Base-by-base conservation (phyloP, 2,888 invertebrate species). In the Lomographa bimaculata region DNA sequence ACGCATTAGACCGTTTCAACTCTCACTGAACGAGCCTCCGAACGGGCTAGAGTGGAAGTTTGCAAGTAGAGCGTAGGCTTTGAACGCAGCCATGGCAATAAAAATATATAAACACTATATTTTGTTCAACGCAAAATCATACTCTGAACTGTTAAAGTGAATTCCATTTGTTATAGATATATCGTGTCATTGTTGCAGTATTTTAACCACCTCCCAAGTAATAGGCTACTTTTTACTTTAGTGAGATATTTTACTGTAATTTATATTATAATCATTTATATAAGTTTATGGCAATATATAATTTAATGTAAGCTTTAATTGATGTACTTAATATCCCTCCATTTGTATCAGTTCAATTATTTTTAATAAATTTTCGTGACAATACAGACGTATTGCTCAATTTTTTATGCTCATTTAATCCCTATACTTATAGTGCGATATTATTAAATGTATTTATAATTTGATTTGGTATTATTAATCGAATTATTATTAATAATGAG, bases 301-400 rank as follows among this genome's bases (percentile, higher is more conserved):
- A 68, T 53, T 65, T 54, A 30, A 36, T 19, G 9, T 76, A 73
- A 78, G 78, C 75, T 79, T 79, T 79, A 79, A 75, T 32, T 58
- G 54, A 60, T 59, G 58, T 67, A 62, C 57, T 63, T 60, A 60
- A 51, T 62, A 47, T 78, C 78, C 78, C 72, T 82, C 75, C 76
- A 77, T 53, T 55, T 60, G 53, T 57, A 34, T 26, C 34, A 37
- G 49, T 43, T 40, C 34, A 53, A 37, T 46, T 51, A 45, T 26
- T 56, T 43, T 46, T 46, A 41, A 59, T 63, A 43, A 47, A 53
- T 54, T 44, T 51, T 67, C 66, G 72, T 71, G 81, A 84, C 85
- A 83, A 85, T 85, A 85, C 83, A 47, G 5, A 20, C 52, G 83
- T 85, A 79, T 87, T 86, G 87, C 87, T 86, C 87, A 86, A 84